Evolutionary conservation across 2,888 invertebrate genomes (phyloP).

Genomic region (Mimumesa dahlbomi): DNA sequence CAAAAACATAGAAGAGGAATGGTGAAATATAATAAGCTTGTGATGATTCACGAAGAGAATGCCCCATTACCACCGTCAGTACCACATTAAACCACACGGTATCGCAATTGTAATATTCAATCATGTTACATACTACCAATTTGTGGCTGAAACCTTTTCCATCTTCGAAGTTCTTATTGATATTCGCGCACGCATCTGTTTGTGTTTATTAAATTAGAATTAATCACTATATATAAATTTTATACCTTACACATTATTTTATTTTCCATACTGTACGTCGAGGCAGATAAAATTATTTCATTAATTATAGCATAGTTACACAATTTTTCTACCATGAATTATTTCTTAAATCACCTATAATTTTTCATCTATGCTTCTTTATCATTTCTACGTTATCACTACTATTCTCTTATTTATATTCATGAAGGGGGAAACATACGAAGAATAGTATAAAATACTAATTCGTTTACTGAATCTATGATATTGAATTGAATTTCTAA

Average conservation of each 20-base stretch:
- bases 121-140: constrained; percentile 17
- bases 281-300: constrained; percentile 27
- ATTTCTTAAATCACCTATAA: too few species aligned
- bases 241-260: constrained; percentile 2
- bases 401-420: background rate
- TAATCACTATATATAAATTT: constrained; percentile 14
- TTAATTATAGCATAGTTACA: background rate
- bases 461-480: too few species aligned
- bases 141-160: background rate
- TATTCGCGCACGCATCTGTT: constrained; percentile 10
- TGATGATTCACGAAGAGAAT: constrained; percentile 87
- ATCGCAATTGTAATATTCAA: constrained; percentile 50
- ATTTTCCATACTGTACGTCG: constrained; percentile 2
- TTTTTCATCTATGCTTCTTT: background rate
- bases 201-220: constrained; percentile 8
- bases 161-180: constrained; percentile 9
- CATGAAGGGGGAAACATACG: too few species aligned
- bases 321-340: too few species aligned
- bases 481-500: too few species aligned
- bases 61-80: constrained; percentile 84
- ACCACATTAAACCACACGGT: constrained; percentile 45
- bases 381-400: background rate
- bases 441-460: too few species aligned
- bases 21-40: constrained; percentile 83
- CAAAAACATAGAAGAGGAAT: constrained; percentile 79